A percentile compares a stretch with the other conserved stretches of the same genome.
phyloP scores from a whole-genome alignment of 2,888 invertebrate genomes.

The Heteropelma amictum region DNA sequence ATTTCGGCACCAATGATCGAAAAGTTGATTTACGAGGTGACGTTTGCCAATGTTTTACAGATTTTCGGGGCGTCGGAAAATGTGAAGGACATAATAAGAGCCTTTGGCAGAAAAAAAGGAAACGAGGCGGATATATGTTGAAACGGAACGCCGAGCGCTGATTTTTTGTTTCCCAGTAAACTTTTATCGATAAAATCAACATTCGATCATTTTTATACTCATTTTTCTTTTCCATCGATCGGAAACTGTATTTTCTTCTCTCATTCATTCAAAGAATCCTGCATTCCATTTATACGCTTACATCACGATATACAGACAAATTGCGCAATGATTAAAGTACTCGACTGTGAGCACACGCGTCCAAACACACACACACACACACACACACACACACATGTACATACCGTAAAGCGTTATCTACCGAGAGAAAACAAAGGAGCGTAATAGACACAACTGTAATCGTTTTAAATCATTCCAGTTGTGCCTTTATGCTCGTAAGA shows the following conservation, averaged over 20 bases:
- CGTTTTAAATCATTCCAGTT: neutral
- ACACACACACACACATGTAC: neutral
- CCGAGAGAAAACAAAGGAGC: neutral
- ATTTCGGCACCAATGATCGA: too few relatives aligned
- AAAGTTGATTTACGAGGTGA: too few relatives aligned
- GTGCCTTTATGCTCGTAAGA: neutral
- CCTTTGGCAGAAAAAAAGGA: conserved; percentile 40
- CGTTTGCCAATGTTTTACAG: conserved; percentile 48
- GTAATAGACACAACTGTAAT: neutral
- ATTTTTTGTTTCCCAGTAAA: conserved; percentile 7
- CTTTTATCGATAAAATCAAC: conserved; percentile 9
- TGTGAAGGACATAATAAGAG: conserved; percentile 54
- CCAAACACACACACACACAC: neutral
- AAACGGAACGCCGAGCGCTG: conserved; percentile 1
- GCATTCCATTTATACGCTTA: conserved; percentile 19
- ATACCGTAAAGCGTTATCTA: too few relatives aligned
- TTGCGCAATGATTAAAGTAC: conserved; percentile 36
- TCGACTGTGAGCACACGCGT: neutral
- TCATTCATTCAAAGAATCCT: conserved; percentile 11
- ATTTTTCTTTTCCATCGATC: conserved; percentile 10
- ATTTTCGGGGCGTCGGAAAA: conserved; percentile 60
- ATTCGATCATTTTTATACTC: conserved; percentile 6
- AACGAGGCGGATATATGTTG: conserved; percentile 30
- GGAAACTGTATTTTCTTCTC: conserved; percentile 14
- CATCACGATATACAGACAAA: neutral